Evolutionary conservation across 2,888 invertebrate genomes (phyloP).

Genomic region (Dromius quadrimaculatus): DNA sequence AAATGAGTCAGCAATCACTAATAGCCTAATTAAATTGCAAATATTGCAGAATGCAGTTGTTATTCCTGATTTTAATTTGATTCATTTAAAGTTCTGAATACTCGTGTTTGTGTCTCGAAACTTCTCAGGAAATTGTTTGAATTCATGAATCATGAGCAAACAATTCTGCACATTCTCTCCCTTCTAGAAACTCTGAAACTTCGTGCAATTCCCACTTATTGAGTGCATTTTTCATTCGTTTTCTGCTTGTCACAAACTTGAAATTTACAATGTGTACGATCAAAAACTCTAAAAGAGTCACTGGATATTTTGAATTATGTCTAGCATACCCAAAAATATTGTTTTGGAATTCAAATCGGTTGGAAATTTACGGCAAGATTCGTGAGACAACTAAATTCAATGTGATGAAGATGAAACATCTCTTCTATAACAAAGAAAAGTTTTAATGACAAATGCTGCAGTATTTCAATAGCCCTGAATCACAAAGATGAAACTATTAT

Average conservation of each 20-base stretch:
- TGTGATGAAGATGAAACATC: no score
- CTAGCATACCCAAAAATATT: background rate
- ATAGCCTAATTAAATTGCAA: no score
- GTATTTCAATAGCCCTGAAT: no score
- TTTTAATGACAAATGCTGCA: no score
- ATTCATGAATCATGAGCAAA: conserved; percentile 29
- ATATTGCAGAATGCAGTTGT: no score
- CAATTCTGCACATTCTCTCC: background rate
- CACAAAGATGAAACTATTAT: no score
- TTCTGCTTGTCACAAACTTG: conserved; percentile 12
- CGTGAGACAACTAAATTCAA: no score
- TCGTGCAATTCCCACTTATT: conserved; percentile 24
- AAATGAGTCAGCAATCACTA: no score
- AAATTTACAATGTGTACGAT: background rate
- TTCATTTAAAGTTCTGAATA: conserved; percentile 17
- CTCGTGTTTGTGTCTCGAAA: conserved; percentile 23
- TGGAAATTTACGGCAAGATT: no score
- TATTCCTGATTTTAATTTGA: conserved; percentile 11
- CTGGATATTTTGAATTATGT: background rate
- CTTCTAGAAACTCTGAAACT: conserved; percentile 10
- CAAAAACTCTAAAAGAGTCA: background rate
- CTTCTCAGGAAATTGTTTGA: conserved; percentile 23
- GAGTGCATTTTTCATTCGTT: conserved; percentile 26
- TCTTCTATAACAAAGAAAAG: no score
- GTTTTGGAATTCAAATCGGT: background rate